Evolutionary conservation across 2,888 invertebrate species (phyloP).

Genomic region (Drosophila percnosoma): DNA sequence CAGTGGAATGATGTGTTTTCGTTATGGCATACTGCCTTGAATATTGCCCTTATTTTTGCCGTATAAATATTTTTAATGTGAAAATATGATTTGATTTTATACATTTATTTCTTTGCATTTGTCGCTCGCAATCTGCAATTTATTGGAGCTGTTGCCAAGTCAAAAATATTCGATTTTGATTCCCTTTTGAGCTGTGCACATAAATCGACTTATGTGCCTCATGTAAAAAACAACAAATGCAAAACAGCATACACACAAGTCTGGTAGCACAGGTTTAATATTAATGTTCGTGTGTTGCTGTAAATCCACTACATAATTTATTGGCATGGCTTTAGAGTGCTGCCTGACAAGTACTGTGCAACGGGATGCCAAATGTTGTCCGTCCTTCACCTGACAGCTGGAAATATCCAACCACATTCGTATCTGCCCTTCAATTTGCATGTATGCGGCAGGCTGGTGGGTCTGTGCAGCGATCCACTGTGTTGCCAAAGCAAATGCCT

Average conservation of each 20-base stretch:
- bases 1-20: conserved; percentile 45
- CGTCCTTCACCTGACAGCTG: conserved; percentile 58
- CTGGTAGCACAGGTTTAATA: conserved; percentile 40
- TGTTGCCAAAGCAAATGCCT: conserved; percentile 65
- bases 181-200: conserved; percentile 59
- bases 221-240: conserved; percentile 43
- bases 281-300: conserved; percentile 41
- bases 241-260: conserved; percentile 12
- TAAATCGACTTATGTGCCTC: conserved; percentile 73
- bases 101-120: conserved; percentile 67
- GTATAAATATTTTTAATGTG: conserved; percentile 72
- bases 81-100: conserved; percentile 78
- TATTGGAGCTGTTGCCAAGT: conserved; percentile 49
- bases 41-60: conserved; percentile 64
- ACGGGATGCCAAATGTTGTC: conserved; percentile 52
- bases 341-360: conserved; percentile 47
- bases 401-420: conserved; percentile 54
- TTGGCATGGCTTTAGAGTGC: conserved; percentile 65
- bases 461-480: conserved; percentile 32
- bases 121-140: conserved; percentile 65
- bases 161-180: conserved; percentile 48
- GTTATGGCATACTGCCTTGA: conserved; percentile 37
- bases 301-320: conserved; percentile 79
- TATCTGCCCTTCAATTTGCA: conserved; percentile 14
- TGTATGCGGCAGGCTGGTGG: neutral